A percentile compares a stretch with the other conserved stretches of the same genome.
These are phyloP conservation scores for Columba janthina DNA, from an alignment of 2,113 vertebrate genomes.

Conservation along the genomic window DNA sequence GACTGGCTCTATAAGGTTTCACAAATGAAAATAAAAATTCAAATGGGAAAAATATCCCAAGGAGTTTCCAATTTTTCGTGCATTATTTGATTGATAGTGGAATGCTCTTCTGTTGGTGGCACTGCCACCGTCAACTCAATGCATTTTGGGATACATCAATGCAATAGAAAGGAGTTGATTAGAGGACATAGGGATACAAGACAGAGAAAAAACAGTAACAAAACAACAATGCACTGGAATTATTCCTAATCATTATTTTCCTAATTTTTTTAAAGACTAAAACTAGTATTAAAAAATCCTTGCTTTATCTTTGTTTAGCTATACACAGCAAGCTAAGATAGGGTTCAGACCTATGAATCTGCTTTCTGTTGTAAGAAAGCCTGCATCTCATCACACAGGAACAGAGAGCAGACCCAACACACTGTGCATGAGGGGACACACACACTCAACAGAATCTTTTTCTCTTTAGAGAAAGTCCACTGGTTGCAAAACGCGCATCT, in stretches of 20 bases:
- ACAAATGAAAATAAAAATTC: background rate
- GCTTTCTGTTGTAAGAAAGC: background rate
- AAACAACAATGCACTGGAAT: background rate
- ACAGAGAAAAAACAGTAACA: background rate
- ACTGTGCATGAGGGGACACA: background rate
- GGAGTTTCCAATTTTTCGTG: background rate
- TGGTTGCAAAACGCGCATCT: background rate
- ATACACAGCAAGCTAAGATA: background rate
- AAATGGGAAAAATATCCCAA: background rate
- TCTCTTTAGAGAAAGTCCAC: background rate
- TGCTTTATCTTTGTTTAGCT: background rate
- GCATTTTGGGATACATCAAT: background rate
- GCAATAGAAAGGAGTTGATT: fast-evolving
- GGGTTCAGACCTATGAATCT: background rate
- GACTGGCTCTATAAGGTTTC: background rate
- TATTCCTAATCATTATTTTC: background rate
- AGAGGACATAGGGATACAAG: background rate
- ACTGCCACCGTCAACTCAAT: background rate
- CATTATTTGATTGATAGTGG: background rate
- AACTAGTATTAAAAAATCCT: background rate
- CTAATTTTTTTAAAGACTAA: background rate
- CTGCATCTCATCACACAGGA: background rate
- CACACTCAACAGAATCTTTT: background rate
- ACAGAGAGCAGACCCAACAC: background rate
- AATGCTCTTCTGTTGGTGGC: background rate